phyloP scores from a whole-genome alignment of 2,888 invertebrate genomes.

The Diachrysia chrysitis region DNA sequence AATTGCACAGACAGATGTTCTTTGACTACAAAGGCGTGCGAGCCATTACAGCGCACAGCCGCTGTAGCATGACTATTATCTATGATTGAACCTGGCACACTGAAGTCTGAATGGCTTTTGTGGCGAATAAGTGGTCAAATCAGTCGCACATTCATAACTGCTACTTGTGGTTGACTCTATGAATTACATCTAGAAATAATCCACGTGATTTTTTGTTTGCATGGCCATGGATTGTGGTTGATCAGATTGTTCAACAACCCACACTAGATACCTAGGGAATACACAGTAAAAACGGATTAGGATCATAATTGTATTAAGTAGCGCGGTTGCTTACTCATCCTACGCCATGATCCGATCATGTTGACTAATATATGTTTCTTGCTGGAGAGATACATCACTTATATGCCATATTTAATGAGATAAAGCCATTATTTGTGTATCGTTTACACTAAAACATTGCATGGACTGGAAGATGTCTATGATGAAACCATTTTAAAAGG shows the following conservation, averaged over 20 bases:
- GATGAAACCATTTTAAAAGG: not conserved
- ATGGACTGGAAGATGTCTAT: too few relatives aligned
- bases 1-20: constrained; percentile 10
- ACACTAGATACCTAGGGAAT: constrained; percentile 9
- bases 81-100: constrained; percentile 25
- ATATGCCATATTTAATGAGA: not conserved
- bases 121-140: constrained; percentile 17
- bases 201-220: not conserved
- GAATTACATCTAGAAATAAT: not conserved
- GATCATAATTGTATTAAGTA: constrained; percentile 44
- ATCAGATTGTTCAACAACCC: not conserved
- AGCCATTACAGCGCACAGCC: constrained; percentile 21
- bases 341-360: constrained; percentile 29
- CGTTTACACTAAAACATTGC: not conserved
- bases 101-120: constrained; percentile 16
- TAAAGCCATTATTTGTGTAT: not conserved
- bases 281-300: constrained; percentile 41
- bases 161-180: constrained; percentile 8
- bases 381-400: constrained; percentile 11
- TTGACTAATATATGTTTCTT: constrained; percentile 13
- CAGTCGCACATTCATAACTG: constrained; percentile 18
- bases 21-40: constrained; percentile 22
- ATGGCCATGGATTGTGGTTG: not conserved
- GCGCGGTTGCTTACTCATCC: constrained; percentile 24
- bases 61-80: constrained; percentile 28